Evolutionary conservation across 2,113 vertebrate genomes (phyloP).

Genomic region (Pollimyrus isidori): DNA sequence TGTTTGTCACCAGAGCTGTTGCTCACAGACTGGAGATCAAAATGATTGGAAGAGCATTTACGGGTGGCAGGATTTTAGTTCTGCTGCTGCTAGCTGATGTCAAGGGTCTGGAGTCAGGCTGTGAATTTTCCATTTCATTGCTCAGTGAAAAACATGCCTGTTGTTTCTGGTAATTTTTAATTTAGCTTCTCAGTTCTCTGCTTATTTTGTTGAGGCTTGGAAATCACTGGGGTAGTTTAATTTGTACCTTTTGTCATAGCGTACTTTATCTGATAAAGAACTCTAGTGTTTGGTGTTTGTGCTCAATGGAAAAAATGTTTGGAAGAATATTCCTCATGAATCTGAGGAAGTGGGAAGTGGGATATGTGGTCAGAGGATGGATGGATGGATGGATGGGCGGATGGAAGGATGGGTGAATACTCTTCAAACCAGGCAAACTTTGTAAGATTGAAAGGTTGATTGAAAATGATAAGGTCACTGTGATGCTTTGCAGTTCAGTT

Average conservation of each 20-base stretch:
- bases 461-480: not conserved
- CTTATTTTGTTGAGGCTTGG: not conserved
- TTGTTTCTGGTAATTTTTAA: not conserved
- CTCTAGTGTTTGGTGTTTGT: not conserved
- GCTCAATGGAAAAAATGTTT: not conserved
- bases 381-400: not conserved
- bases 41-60: not conserved
- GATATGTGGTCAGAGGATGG: not conserved
- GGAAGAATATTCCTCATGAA: not conserved
- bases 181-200: not conserved
- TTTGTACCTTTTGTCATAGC: not conserved
- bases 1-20: conserved; percentile 5
- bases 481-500: not conserved
- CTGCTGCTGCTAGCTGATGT: conserved; percentile 2
- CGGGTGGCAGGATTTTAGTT: not conserved
- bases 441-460: not conserved
- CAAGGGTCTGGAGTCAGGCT: not conserved
- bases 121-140: not conserved
- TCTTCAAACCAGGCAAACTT: not conserved
- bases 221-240: not conserved
- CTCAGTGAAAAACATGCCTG: not conserved
- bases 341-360: too few relatives aligned
- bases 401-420: not conserved
- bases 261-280: not conserved
- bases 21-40: not conserved